Conservation (phyloP, 2,797 vertebrate genomes). For the Sebastes paucispinis region DNA sequence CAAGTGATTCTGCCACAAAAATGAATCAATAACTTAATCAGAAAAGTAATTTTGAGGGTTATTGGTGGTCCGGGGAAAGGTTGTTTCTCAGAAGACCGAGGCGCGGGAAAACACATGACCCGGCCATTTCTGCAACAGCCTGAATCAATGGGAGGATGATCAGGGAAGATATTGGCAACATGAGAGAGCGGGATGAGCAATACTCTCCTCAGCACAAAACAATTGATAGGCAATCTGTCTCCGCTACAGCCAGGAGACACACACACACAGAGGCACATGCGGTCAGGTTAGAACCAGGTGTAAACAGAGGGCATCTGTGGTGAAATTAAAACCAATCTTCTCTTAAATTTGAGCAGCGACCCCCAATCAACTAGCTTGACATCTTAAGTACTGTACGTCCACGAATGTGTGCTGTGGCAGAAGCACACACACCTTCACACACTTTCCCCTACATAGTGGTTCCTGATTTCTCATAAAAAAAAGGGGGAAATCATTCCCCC, state of each 20-base stretch:
- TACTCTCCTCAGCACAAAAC: constrained; percentile 69
- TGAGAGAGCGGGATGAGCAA: constrained; percentile 63
- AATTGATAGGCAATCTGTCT: constrained; percentile 77
- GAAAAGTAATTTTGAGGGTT: constrained; percentile 70
- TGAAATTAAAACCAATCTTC: background rate
- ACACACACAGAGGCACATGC: constrained; percentile 14
- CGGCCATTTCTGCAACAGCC: constrained; percentile 46
- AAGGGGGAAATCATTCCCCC: background rate
- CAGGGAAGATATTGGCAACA: constrained; percentile 75
- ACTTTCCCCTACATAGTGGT: background rate
- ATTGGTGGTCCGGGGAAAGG: constrained; percentile 51
- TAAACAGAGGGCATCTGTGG: background rate
- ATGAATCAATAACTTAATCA: constrained; percentile 70
- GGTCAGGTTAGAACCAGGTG: background rate
- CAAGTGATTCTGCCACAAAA: constrained; percentile 41
- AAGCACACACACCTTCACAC: constrained; percentile 6
- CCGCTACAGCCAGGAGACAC: constrained; percentile 25
- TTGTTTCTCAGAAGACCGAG: constrained; percentile 60
- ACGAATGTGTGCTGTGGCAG: background rate
- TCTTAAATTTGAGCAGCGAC: background rate
- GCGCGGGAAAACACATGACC: constrained; percentile 57
- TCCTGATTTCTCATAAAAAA: constrained; percentile 12
- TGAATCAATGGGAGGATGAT: constrained; percentile 72
- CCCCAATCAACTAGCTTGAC: constrained; percentile 3
- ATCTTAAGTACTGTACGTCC: background rate